Base-by-base conservation (phyloP, 2,888 invertebrate species). In the Thumatha senex region DNA sequence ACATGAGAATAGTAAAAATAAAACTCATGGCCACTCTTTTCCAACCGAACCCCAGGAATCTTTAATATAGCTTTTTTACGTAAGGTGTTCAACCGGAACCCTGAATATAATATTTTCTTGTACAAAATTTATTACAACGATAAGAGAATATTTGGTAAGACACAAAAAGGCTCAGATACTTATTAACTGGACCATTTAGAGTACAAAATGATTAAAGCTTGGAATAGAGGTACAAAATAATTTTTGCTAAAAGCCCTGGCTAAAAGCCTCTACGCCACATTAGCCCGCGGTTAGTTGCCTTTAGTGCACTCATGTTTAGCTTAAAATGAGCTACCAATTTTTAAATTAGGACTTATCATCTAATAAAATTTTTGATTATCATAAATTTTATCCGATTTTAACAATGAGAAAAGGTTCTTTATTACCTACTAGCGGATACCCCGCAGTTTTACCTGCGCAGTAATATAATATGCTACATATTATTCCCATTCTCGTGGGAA, bases 221-320 rank as follows among this genome's bases (percentile, higher is more conserved):
- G 57, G 11, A 63, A 58, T 58, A 49, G 52, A 40, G 45, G 53
- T 47, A 51, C 51, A 48, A 58, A 52, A 63, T 58, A 54, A 71
- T 76, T 78, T 78, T 78, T 77, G 72, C 70, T 78, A 78, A 78
- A 78, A 78, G 78, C 78, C 46, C 31, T 52, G 48, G 63, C 66
- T 77, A 70, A 78, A 78, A 78, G 76, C 73, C 54, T 63, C 64
- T 61, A 11, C 51, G 52, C 46, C 56, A 61, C 65, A 70, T 75
- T 70, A 72, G 64, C 67, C 56, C 71, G 76, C 61, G 75, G 73
- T 71, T 55, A 49, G 35, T 24, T 44, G 14, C 11, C 36, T 13
- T 52, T 58, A 63, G 53, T 67, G 65, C 68, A 56, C 61, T 65
- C 53, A 55, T 15, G 44, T 56, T 63, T 45, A 45, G 56, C 51